Conservation (phyloP, 2,888 invertebrate species). For the Leucophenga montana region DNA sequence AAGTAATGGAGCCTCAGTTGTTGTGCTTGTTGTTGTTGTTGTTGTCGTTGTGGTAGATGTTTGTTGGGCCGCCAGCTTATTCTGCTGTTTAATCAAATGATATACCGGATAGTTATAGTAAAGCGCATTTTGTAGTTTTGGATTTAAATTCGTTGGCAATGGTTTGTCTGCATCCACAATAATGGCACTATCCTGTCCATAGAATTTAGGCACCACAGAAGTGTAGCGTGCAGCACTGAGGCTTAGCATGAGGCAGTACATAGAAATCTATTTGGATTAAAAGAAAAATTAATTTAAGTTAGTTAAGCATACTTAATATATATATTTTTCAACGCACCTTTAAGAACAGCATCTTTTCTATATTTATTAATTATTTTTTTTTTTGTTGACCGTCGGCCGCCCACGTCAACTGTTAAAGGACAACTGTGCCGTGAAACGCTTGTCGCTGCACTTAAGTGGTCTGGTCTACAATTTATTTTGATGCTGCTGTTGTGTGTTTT, state of each 20-base stretch:
- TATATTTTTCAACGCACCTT: neutral
- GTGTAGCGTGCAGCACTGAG: conserved; percentile 34
- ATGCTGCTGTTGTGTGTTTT: neutral
- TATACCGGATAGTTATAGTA: conserved; percentile 53
- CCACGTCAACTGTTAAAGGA: conserved; percentile 45
- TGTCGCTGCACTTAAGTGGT: neutral
- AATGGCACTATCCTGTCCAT: conserved; percentile 55
- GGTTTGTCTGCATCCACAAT: conserved; percentile 51
- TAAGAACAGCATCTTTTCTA: neutral
- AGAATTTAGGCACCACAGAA: conserved; percentile 45
- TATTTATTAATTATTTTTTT: too few species aligned
- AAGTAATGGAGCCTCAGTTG: conserved; percentile 12
- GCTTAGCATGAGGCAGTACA: conserved; percentile 36
- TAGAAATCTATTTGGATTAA: conserved; percentile 29
- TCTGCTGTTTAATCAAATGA: conserved; percentile 48
- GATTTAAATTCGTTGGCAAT: conserved; percentile 25
- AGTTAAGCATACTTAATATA: neutral
- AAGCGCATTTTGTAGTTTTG: conserved; percentile 48
- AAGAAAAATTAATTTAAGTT: neutral
- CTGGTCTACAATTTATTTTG: neutral
- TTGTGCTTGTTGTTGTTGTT: conserved; percentile 30
- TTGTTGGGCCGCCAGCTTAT: neutral
- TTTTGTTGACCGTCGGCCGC: conserved; percentile 15
- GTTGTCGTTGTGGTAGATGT: conserved; percentile 4
- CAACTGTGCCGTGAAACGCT: conserved; percentile 41